phyloP scores from a whole-genome alignment of 1,140 invertebrate genomes.

The Chironomus tepperi region DNA sequence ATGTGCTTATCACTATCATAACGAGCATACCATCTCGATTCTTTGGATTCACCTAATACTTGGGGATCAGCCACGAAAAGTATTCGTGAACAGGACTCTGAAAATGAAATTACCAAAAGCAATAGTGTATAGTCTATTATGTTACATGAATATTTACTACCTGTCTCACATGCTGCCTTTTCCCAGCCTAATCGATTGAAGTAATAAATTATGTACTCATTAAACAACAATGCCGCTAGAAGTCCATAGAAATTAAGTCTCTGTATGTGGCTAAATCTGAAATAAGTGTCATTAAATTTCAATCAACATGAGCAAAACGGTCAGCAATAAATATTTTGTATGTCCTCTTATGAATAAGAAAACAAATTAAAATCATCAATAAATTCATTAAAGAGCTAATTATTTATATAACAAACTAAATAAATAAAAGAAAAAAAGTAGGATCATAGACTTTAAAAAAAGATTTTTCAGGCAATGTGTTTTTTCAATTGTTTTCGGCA shows the following conservation, averaged over 20 bases:
- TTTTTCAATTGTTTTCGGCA: not conserved
- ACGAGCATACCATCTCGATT: slow-evolving; percentile 34
- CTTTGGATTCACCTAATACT: slow-evolving; percentile 60
- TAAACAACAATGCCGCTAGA: slow-evolving; percentile 28
- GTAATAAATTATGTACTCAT: slow-evolving; percentile 38
- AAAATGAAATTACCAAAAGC: slow-evolving; percentile 14
- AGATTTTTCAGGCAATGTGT: not conserved
- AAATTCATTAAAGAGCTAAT: too few species aligned
- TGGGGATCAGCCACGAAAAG: slow-evolving; percentile 89
- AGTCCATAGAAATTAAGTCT: not conserved
- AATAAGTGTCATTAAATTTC: not conserved
- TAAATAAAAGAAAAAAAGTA: too few species aligned
- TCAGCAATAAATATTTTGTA: too few species aligned
- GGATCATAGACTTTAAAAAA: too few species aligned
- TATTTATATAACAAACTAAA: too few species aligned
- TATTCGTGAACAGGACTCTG: slow-evolving; percentile 53
- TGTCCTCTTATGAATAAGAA: too few species aligned
- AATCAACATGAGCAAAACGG: too few species aligned
- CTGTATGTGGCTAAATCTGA: slow-evolving; percentile 3
- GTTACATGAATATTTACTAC: slow-evolving; percentile 27
- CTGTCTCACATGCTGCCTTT: slow-evolving; percentile 36
- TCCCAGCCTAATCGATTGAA: slow-evolving; percentile 47
- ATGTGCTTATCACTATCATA: slow-evolving; percentile 33
- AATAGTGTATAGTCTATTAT: not conserved
- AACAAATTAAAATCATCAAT: too few species aligned